phyloP scores from a whole-genome alignment of 1,140 invertebrate species.

The Delia radicum region DNA sequence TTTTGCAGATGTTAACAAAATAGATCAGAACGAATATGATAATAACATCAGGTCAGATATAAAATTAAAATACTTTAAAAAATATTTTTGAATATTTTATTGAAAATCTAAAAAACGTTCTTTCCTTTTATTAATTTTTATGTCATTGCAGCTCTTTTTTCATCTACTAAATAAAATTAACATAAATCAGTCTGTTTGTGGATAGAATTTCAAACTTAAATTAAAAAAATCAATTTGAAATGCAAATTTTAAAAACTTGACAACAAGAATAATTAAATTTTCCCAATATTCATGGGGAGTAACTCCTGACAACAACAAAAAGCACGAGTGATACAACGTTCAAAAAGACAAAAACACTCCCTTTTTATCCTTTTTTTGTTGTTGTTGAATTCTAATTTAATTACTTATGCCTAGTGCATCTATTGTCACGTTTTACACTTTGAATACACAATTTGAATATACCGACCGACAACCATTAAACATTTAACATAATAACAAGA shows the following conservation, averaged over 20 bases:
- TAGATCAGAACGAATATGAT: no score
- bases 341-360: neutral
- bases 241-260: neutral
- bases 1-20: no score
- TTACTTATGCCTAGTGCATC: slow-evolving; percentile 55
- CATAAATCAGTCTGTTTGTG: slow-evolving; percentile 49
- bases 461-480: neutral
- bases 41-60: no score
- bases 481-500: neutral
- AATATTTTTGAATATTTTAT: no score
- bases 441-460: no score
- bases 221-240: slow-evolving; percentile 16
- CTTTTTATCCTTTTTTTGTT: slow-evolving; percentile 40
- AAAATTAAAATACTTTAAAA: no score
- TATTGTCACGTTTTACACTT: slow-evolving; percentile 39
- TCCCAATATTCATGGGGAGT: neutral
- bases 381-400: slow-evolving; percentile 51
- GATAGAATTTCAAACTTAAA: neutral
- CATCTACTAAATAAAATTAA: slow-evolving; percentile 45
- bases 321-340: neutral
- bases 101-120: no score
- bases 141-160: no score
- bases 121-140: no score
- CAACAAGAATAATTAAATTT: neutral
- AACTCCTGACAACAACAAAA: neutral